Conservation (phyloP, 2,797 vertebrate genomes). For the Remorina albescens region DNA sequence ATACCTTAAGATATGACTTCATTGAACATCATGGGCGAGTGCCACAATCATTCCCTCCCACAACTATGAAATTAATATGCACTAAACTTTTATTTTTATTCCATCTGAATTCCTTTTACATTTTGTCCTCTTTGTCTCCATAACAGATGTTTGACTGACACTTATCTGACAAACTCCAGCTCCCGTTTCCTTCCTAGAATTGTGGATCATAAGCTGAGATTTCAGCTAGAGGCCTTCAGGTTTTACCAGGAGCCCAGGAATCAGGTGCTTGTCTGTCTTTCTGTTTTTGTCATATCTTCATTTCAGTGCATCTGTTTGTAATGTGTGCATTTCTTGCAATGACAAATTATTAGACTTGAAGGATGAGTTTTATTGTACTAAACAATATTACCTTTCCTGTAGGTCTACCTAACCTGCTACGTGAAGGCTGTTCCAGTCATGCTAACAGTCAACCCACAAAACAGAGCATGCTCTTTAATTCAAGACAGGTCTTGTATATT, state of each 20-base stretch:
- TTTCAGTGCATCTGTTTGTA: neutral
- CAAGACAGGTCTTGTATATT: conserved; percentile 66
- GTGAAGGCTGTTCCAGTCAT: conserved; percentile 70
- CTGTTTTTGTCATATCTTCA: too few species aligned
- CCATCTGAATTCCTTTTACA: too few species aligned
- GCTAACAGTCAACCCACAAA: conserved; percentile 30
- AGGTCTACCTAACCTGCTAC: conserved; percentile 80
- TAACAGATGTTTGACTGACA: conserved; percentile 78
- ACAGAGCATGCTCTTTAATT: conserved; percentile 79
- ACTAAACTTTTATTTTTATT: too few species aligned
- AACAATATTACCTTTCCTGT: neutral
- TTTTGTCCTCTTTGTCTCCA: neutral
- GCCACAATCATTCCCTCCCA: neutral
- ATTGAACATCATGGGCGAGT: conserved; percentile 77
- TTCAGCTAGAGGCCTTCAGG: conserved; percentile 76
- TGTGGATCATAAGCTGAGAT: conserved; percentile 68
- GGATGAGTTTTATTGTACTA: neutral
- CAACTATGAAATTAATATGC: neutral
- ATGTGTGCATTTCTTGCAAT: neutral
- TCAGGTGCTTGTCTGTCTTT: conserved; percentile 52
- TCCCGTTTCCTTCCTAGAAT: conserved; percentile 72
- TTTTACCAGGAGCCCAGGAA: conserved; percentile 68
- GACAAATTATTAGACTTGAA: neutral
- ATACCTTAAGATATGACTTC: conserved; percentile 72
- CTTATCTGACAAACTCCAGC: conserved; percentile 70